Evolutionary conservation across 2,888 invertebrate genomes (phyloP), one percentile per base, ranked within the genome.

Genomic region (Phengaris arion): DNA sequence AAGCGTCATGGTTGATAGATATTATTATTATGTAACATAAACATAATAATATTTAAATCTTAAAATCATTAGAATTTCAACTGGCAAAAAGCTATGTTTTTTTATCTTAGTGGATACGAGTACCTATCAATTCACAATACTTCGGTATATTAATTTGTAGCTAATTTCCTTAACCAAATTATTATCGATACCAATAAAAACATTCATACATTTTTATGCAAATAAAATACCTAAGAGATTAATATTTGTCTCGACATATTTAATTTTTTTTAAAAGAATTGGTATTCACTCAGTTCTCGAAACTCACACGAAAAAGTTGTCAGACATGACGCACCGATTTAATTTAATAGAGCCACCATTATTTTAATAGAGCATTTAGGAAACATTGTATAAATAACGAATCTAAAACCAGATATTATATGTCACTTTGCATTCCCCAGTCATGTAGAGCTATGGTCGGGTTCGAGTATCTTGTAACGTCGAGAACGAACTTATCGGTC

Each of bases 371-470:
- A 22, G 54, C 35, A 54, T 72, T 72, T 72, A 72, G 52, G 52
- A 72, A 72, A 72, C 52, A 72, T 54, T 35, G 72, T 35, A 72
- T 72, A 72, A 72, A 72, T 72, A 72, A 72, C 35, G 72, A 72
- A 72, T 72, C 72, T 72, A 54, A 72, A 72, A 70, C 70, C 70
- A 70, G 70, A 70, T 72, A 72, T 72, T 72, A 52, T 72, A 72
- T 35, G 72, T 72, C 54, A 72, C 72, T 52, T 52, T 45, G 72
- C 72, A 72, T 54, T 72, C 72, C 54, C 72, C 72, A 8, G 51
- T 22, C 8, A 52, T 72, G 72, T 72, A 54, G 35, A 54, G 54
- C 72, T 72, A 54, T 72, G 45, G 54, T 5, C 51, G 52, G 72
- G 35, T 72, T 35, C 35, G 72, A 72, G 35, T 72, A 72, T 72